Evolutionary conservation across 2,888 invertebrate genomes (phyloP), one percentile per base, ranked within the genome.

Genomic region (Acrobasis suavella): DNA sequence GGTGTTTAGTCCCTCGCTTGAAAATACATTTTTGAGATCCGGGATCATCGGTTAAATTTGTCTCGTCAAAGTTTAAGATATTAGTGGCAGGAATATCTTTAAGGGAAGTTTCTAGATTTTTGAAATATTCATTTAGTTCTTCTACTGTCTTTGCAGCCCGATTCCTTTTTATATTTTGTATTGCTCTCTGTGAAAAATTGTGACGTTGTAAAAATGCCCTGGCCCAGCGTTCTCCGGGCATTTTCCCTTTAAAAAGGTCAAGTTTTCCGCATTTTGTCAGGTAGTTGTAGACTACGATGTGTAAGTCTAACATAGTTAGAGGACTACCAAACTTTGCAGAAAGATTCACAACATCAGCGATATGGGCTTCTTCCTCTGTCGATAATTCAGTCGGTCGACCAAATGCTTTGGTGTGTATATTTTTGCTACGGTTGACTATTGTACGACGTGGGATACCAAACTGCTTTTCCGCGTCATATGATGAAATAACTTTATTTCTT

Each of bases 31-130:
- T 49, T 49, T 14, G 12, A 14, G 49, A 49, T 22, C 49, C 49
- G n/a, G 49, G 49, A 14, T 49, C 49, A 49, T 49, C 49, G 12
- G 49, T 14, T 14, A 49, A 49, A 14, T 49, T 49, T 14, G 50
- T 16, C 16, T 50, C 50, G 16, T 50, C 50, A 15, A 50, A 50
- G 15, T 50, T 50, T 50, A 50, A 50, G 9, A 50, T 50, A 50
- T 50, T 15, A 9, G 16, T 16, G 9, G 50, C 15, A 16, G 50
- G 50, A 50, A 50, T 16, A 50, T 51, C 51, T 51, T 51, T 51
- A 51, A 51, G 51, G 5, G 50, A 50, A 7, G 22, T 12, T 51
- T 51, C 32, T 2, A 51, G 22, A 12, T 51, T 17, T 12, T 51
- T 32, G 14, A 10, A 51, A 51, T 10, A 51, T 22, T 22, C 51